These are phyloP conservation scores for Diplosoma virens DNA, from an alignment of 23 tunicate genomes.

Conservation along the genomic window DNA sequence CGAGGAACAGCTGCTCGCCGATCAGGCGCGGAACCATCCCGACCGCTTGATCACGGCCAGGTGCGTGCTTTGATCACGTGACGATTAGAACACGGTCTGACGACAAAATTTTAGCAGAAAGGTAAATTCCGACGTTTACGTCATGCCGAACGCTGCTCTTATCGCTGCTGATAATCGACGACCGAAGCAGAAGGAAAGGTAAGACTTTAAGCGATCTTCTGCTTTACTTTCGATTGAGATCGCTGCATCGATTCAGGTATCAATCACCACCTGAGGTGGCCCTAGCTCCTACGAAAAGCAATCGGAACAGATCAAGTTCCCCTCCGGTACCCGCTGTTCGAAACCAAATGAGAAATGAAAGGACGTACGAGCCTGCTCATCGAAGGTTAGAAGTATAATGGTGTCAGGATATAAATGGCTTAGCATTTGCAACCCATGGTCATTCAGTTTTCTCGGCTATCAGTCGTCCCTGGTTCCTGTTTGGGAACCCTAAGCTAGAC, in stretches of 20 bases:
- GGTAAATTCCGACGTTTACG: not conserved
- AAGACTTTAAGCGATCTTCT: not conserved
- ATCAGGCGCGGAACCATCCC: slow-evolving; percentile 49
- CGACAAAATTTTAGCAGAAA: not conserved
- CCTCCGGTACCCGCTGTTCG: slow-evolving; percentile 37
- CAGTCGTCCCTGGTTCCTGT: not conserved
- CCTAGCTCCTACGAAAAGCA: not conserved
- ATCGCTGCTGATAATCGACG: not conserved
- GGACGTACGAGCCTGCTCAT: not conserved
- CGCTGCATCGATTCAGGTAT: not conserved
- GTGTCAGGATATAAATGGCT: not conserved
- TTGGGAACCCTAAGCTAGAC: not conserved
- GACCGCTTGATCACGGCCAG: slow-evolving; percentile 21
- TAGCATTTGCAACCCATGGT: not conserved
- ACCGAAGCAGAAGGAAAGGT: not conserved
- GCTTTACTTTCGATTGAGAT: not conserved
- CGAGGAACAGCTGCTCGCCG: slow-evolving; percentile 47
- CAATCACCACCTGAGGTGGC: not conserved
- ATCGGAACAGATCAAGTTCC: not conserved
- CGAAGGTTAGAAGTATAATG: not conserved
- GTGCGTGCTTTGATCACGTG: not conserved
- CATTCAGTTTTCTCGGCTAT: not conserved
- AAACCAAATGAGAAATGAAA: slow-evolving; percentile 12
- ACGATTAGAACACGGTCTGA: no score
- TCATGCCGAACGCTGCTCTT: not conserved